A percentile compares a stretch with the other conserved stretches of the same genome.
phyloP scores from a whole-genome alignment of 1,140 invertebrate species.

The Drosophila tsacasi region DNA sequence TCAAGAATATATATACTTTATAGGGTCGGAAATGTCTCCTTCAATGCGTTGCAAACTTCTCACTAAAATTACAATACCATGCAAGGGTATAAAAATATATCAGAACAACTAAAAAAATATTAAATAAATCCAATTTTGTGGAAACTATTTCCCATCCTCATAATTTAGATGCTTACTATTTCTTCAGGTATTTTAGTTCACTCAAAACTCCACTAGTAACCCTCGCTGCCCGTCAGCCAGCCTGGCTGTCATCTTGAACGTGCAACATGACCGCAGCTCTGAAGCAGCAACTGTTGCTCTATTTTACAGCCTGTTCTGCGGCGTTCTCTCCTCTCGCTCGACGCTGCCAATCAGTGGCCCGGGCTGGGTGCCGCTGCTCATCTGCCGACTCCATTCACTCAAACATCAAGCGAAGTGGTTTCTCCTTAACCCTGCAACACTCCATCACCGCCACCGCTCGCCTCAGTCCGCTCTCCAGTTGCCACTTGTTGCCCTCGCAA shows the following conservation, averaged over 20 bases:
- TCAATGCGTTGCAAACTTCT: no score
- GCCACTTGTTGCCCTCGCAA: constrained; percentile 63
- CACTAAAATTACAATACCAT: no score
- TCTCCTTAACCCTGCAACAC: constrained; percentile 46
- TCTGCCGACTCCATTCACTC: constrained; percentile 75
- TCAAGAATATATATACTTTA: no score
- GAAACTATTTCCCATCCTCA: no score
- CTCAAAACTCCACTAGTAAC: background rate
- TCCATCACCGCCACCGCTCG: constrained; percentile 7
- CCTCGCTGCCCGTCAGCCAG: constrained; percentile 49
- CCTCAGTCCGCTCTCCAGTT: constrained; percentile 9
- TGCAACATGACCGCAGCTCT: constrained; percentile 64
- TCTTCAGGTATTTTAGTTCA: no score
- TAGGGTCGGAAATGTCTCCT: no score
- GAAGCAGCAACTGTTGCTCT: constrained; percentile 66
- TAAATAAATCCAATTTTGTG: background rate
- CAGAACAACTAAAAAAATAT: background rate
- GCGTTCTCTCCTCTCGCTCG: constrained; percentile 10
- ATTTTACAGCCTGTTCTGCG: constrained; percentile 68
- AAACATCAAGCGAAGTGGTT: constrained; percentile 71
- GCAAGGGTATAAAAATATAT: background rate
- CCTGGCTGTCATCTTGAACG: constrained; percentile 46
- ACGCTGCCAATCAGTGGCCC: constrained; percentile 69
- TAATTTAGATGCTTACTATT: background rate
- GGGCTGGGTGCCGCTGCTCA: constrained; percentile 57